A percentile compares a stretch with the other conserved stretches of the same genome.
Conservation (phyloP, 2,888 invertebrate genomes). For the Bembecia ichneumoniformis region DNA sequence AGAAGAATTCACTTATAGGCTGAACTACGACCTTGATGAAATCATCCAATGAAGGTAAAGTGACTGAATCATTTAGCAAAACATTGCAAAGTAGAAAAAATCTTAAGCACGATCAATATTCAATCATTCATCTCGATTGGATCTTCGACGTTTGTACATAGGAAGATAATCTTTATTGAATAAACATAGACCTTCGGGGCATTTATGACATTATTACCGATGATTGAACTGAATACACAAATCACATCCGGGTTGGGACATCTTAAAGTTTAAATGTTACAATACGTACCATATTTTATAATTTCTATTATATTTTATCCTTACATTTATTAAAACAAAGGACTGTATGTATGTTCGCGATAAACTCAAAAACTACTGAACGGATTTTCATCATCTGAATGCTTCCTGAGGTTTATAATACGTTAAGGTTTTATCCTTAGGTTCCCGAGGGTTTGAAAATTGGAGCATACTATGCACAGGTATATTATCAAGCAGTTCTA, state of each 20-base stretch:
- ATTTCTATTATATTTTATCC: too few relatives aligned
- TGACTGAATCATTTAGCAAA: constrained; percentile 31
- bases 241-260: constrained; percentile 9
- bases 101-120: constrained; percentile 22
- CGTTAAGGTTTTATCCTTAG: too few relatives aligned
- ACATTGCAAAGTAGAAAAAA: constrained; percentile 26
- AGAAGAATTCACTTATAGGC: background rate
- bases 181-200: constrained; percentile 6
- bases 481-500: too few relatives aligned
- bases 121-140: constrained; percentile 8
- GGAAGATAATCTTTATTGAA: constrained; percentile 8
- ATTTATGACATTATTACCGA: constrained; percentile 5
- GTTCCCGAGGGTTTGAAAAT: too few relatives aligned
- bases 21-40: constrained; percentile 29
- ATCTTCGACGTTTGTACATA: constrained; percentile 5
- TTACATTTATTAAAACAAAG: too few relatives aligned
- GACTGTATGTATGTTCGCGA: too few relatives aligned
- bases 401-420: too few relatives aligned
- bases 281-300: background rate
- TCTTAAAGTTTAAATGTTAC: constrained; percentile 1
- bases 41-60: constrained; percentile 36
- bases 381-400: too few relatives aligned
- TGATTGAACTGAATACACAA: constrained; percentile 9
- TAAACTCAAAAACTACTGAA: too few relatives aligned
- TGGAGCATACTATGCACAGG: too few relatives aligned